phyloP scores from a whole-genome alignment of 2,888 invertebrate genomes.

The Amphiduros pacificus region DNA sequence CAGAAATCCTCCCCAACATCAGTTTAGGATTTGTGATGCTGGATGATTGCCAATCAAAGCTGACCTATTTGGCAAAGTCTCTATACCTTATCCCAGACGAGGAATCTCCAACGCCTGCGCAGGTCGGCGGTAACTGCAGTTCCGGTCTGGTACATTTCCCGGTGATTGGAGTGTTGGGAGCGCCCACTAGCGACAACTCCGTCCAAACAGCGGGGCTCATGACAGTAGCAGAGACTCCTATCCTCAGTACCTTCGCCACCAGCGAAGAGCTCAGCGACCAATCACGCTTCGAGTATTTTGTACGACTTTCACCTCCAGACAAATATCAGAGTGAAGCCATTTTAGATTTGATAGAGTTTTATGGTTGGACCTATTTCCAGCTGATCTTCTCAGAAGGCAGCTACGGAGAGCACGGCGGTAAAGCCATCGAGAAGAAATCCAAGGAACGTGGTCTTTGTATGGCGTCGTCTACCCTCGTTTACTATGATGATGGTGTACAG shows the following conservation, averaged over 20 bases:
- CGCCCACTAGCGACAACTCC: not conserved
- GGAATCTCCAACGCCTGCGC: too few species aligned
- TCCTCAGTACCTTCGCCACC: slow-evolving; percentile 8
- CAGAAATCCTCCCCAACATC: not conserved
- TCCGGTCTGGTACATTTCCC: too few species aligned
- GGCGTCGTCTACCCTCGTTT: not conserved
- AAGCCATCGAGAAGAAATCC: not conserved
- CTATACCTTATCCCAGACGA: not conserved
- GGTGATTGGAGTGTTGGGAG: slow-evolving; percentile 15
- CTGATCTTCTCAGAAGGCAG: not conserved
- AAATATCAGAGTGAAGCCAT: not conserved
- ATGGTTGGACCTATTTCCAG: not conserved
- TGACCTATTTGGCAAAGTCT: not conserved
- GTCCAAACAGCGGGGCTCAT: slow-evolving; percentile 1
- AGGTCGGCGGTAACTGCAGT: too few species aligned
- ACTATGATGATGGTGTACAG: not conserved
- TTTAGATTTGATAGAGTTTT: not conserved
- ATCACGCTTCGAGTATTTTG: slow-evolving; percentile 7
- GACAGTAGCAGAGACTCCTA: not conserved
- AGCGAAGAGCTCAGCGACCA: slow-evolving; percentile 17
- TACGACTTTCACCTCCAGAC: slow-evolving; percentile 15
- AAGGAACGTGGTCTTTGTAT: not conserved
- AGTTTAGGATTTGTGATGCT: not conserved
- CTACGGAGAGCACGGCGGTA: not conserved
- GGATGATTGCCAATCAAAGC: not conserved